Conservation (phyloP, 2,888 invertebrate genomes). For the Acrobasis suavella region DNA sequence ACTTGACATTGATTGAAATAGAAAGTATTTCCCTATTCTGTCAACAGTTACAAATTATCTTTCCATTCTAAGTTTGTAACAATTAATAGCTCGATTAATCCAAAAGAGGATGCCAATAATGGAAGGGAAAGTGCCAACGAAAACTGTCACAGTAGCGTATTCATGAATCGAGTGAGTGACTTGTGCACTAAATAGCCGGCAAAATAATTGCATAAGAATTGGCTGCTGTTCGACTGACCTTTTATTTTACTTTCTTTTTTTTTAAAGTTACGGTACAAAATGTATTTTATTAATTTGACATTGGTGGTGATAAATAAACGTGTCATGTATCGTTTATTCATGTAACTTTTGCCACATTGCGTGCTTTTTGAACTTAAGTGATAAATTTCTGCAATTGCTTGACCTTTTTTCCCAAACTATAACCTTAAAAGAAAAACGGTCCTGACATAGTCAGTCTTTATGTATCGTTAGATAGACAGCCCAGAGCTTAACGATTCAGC, state of each 20-base stretch:
- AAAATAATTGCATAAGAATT: slow-evolving; percentile 10
- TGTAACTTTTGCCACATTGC: neutral
- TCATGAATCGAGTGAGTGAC: slow-evolving; percentile 23
- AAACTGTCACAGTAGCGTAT: slow-evolving; percentile 28
- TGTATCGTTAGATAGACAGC: too few species aligned
- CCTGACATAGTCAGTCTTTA: too few species aligned
- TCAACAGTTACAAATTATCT: neutral
- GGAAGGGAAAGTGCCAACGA: slow-evolving; percentile 36
- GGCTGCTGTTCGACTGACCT: slow-evolving; percentile 18
- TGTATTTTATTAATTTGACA: slow-evolving; percentile 16
- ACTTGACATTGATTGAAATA: too few species aligned
- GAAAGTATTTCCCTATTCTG: neutral
- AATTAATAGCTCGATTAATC: slow-evolving; percentile 36
- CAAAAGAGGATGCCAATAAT: neutral
- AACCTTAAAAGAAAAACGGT: too few species aligned
- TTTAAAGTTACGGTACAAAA: slow-evolving; percentile 6
- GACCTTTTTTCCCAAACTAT: too few species aligned
- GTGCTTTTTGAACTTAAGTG: too few species aligned
- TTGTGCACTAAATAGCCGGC: slow-evolving; percentile 12
- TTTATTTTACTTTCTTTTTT: slow-evolving; percentile 21
- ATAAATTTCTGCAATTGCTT: too few species aligned
- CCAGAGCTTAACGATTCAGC: too few species aligned
- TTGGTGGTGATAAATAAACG: slow-evolving; percentile 4
- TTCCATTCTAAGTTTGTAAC: slow-evolving; percentile 33
- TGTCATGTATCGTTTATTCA: slow-evolving; percentile 1